Percentiles rank a stretch among this genome's conserved stretches.
These are phyloP conservation scores for Simalia tracyae DNA, from an alignment of 2,797 vertebrate genomes.

Conservation along the genomic window DNA sequence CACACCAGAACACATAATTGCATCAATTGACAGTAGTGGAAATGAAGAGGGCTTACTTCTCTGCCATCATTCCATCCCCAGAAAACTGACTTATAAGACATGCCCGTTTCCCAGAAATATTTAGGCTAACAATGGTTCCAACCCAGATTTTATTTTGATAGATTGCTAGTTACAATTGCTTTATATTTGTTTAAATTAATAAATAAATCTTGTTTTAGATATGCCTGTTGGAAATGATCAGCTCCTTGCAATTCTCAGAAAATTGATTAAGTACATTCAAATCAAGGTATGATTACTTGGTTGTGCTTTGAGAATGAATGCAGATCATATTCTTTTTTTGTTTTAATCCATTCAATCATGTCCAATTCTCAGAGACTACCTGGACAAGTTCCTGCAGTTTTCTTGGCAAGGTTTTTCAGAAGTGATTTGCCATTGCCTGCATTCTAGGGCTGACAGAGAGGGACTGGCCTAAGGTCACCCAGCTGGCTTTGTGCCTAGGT, in stretches of 20 bases:
- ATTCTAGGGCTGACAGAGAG: no score
- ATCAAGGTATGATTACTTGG: conserved; percentile 82
- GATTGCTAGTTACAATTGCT: background rate
- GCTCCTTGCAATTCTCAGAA: conserved; percentile 81
- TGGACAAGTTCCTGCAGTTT: no score
- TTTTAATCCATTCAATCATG: no score
- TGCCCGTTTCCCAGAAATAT: background rate
- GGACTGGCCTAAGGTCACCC: no score
- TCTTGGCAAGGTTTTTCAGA: no score
- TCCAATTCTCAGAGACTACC: no score
- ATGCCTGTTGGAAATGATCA: conserved; percentile 88
- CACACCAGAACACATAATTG: background rate
- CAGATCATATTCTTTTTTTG: background rate
- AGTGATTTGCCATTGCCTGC: no score
- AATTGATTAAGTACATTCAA: conserved; percentile 86
- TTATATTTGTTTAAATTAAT: conserved; percentile 9
- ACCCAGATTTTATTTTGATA: background rate
- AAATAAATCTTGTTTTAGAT: conserved; percentile 74
- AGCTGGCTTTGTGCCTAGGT: no score
- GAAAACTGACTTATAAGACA: background rate
- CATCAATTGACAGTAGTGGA: background rate
- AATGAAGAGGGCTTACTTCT: background rate
- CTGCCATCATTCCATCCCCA: background rate
- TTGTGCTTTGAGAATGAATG: background rate
- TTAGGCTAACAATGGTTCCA: background rate